Evolutionary conservation across 2,888 invertebrate species (phyloP).

Genomic region (Heliothis peltigera): DNA sequence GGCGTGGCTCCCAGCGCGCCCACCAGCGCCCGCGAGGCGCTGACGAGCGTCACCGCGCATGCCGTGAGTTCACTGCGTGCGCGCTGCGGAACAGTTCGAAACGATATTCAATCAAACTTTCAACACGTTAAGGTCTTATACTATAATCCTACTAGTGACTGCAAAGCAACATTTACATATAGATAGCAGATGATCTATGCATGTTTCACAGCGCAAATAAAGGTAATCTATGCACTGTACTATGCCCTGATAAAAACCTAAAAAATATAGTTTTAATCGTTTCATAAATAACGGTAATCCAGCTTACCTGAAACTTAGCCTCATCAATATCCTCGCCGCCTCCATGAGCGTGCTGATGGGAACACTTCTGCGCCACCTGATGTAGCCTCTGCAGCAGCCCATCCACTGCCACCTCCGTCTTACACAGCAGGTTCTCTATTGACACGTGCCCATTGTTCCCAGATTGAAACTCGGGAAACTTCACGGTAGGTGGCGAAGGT

Average conservation of each 20-base stretch:
- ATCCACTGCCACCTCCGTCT: constrained; percentile 92
- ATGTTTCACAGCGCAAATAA: no score
- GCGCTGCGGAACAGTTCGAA: constrained; percentile 75
- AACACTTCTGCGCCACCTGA: constrained; percentile 92
- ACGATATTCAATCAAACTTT: no score
- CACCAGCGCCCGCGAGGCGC: constrained; percentile 95
- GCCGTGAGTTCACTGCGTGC: constrained; percentile 94
- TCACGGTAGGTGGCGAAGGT: constrained; percentile 84
- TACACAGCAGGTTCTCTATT: constrained; percentile 91
- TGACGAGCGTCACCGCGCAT: constrained; percentile 95
- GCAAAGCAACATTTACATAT: no score
- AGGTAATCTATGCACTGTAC: no score
- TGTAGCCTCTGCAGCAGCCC: constrained; percentile 92
- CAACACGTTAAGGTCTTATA: background rate
- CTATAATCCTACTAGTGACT: background rate
- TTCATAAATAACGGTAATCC: background rate
- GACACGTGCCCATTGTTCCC: constrained; percentile 90
- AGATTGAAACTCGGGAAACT: constrained; percentile 78
- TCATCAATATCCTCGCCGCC: constrained; percentile 94
- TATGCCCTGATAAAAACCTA: no score
- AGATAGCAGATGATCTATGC: no score
- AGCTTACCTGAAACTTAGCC: constrained; percentile 92
- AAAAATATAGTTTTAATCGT: no score
- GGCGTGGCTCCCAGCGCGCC: constrained; percentile 95
- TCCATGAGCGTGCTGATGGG: constrained; percentile 93